A percentile compares a stretch with the other conserved stretches of the same genome.
Evolutionary conservation across 1,140 invertebrate species (phyloP).

Genomic region (Trachelipus rathkii): DNA sequence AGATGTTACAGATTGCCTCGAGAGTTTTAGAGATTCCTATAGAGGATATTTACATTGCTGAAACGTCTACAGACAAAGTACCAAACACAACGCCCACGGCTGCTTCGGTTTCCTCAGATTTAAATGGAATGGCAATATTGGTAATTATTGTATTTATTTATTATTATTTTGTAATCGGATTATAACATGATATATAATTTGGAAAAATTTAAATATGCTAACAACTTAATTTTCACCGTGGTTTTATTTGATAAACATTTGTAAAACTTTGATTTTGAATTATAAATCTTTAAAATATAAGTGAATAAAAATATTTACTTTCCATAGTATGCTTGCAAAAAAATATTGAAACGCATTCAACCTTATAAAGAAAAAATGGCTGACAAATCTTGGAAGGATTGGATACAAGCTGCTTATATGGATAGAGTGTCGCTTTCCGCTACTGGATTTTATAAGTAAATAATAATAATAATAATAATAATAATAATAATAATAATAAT

Average conservation of each 20-base stretch:
- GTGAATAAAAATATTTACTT: too few species aligned
- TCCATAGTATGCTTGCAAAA: not conserved
- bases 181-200: too few species aligned
- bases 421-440: conserved; percentile 75
- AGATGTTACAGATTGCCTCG: conserved; percentile 64
- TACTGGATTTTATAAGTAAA: conserved; percentile 71
- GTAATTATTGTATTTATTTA: conserved; percentile 52
- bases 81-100: conserved; percentile 89
- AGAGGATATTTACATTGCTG: conserved; percentile 76
- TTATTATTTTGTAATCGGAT: too few species aligned
- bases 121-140: conserved; percentile 90
- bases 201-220: too few species aligned
- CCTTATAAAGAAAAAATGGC: conserved; percentile 2
- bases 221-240: too few species aligned
- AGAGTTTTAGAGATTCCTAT: conserved; percentile 65
- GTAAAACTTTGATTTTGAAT: too few species aligned
- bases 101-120: conserved; percentile 82
- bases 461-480: not conserved
- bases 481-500: too few species aligned
- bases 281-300: too few species aligned
- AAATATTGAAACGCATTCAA: conserved; percentile 13
- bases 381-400: conserved; percentile 75
- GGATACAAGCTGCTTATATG: conserved; percentile 75
- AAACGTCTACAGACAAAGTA: conserved; percentile 87
- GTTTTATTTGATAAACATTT: too few species aligned